A percentile compares a stretch with the other conserved stretches of the same genome.
Evolutionary conservation across 1,140 invertebrate species (phyloP).

Genomic region (Anagrus nilaparvatae): DNA sequence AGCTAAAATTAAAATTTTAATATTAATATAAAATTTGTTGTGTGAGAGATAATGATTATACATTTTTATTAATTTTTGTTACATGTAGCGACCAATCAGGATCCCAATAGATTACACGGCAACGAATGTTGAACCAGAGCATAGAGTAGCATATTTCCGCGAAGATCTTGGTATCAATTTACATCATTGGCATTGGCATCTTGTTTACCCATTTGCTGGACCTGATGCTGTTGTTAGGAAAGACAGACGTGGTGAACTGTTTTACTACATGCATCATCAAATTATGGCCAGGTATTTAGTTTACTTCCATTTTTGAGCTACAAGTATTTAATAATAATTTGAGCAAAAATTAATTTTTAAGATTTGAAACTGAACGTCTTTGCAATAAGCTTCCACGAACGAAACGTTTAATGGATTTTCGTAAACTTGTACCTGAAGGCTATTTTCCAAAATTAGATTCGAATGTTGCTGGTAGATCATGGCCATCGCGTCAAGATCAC

Average conservation of each 20-base stretch:
- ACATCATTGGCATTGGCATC: constrained; percentile 79
- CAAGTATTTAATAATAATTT: too few species aligned
- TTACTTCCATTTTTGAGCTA: too few species aligned
- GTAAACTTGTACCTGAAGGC: constrained; percentile 53
- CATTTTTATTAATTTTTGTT: too few species aligned
- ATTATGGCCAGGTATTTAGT: constrained; percentile 48
- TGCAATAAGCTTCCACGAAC: constrained; percentile 36
- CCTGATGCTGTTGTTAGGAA: constrained; percentile 42
- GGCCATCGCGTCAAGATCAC: constrained; percentile 51
- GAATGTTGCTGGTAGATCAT: constrained; percentile 50
- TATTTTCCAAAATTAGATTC: constrained; percentile 67
- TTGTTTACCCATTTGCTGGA: constrained; percentile 64
- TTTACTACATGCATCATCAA: constrained; percentile 53
- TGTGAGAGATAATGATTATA: too few species aligned
- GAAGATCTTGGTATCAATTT: constrained; percentile 51
- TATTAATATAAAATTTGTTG: too few species aligned
- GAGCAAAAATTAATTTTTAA: too few species aligned
- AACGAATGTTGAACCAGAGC: constrained; percentile 60
- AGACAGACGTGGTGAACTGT: constrained; percentile 50
- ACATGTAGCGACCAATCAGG: constrained; percentile 37
- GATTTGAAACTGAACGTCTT: constrained; percentile 59
- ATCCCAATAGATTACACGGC: constrained; percentile 66
- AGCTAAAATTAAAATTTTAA: too few species aligned
- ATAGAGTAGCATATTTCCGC: constrained; percentile 53
- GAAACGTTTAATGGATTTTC: constrained; percentile 48